phyloP scores from a whole-genome alignment of 2,113 vertebrate species.

The Falco punctatus region DNA sequence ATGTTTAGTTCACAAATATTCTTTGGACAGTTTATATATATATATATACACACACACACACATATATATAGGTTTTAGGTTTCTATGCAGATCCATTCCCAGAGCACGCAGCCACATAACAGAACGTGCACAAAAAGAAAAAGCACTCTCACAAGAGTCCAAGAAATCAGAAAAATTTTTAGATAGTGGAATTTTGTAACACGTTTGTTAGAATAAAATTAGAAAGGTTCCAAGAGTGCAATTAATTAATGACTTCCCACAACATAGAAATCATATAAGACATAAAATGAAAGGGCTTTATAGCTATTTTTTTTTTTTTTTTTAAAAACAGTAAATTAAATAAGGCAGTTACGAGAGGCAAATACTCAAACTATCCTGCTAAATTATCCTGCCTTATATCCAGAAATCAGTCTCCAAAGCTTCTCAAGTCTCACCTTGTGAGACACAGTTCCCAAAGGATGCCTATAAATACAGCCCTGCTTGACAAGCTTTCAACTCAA shows the following conservation, averaged over 20 bases:
- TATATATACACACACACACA: too few relatives aligned
- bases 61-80: background rate
- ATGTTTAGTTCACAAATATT: background rate
- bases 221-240: background rate
- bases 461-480: constrained; percentile 37
- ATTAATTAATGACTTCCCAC: background rate
- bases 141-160: background rate
- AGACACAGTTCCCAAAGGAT: constrained; percentile 41
- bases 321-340: background rate
- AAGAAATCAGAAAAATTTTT: background rate
- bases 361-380: constrained; percentile 19
- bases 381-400: constrained; percentile 31
- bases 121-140: background rate
- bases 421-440: constrained; percentile 40
- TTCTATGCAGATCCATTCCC: background rate
- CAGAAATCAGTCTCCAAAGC: constrained; percentile 30
- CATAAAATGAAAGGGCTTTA: background rate
- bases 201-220: background rate
- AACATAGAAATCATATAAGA: background rate
- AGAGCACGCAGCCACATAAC: background rate
- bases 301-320: background rate
- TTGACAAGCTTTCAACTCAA: constrained; percentile 45
- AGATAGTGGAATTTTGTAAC: background rate
- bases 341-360: background rate
- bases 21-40: background rate